Evolutionary conservation across 2,797 vertebrate genomes (phyloP), one percentile per base, ranked within the genome.

Genomic region (Crenuchus spilurus): DNA sequence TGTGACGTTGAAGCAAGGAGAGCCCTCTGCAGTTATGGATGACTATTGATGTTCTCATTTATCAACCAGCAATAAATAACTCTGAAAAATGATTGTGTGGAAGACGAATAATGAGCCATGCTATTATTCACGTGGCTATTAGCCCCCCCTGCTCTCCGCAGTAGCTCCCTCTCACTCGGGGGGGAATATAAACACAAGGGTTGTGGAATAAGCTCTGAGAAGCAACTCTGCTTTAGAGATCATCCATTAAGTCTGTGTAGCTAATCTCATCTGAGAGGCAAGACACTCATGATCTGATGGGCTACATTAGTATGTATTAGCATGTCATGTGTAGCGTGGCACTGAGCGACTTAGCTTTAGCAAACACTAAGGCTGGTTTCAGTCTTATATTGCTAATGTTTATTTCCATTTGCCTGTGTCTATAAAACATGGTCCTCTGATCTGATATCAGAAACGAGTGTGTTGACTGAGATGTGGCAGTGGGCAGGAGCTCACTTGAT

Each of bases 11-110:
- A 30, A 58, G 44, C 54, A 20, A 16, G 24, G 39, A 49, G 65
- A 68, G 46, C 33, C 62, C 35, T 37, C 37, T 2, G 46, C 52
- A 30, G 31, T 90, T 90, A 88, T 89, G 89, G 87, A 84, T 79
- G 80, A 86, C 84, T 88, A 87, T 89, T 84, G 84, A 90, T 89
- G 88, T 86, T 86, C 84, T 88, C 83, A 82, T 87, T 91, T 85
- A 86, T 83, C 79, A 30, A 62, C 30, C 37, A 6, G 39, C 30
- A 33, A 60, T 77, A 70, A 71, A 74, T 61, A 61, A 74, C 46
- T 48, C 28, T 22, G 62, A 62, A 67, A 71, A 67, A 71, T 71
- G 13, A 72, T 54, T 1, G 46, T 51, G 35, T 57, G 39, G 49
- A 7, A 0, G 6, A 31, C 4, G 7, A 68, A 72, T 68, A 68